Base-by-base conservation (phyloP, 2,888 invertebrate species). In the Watsonalla binaria region DNA sequence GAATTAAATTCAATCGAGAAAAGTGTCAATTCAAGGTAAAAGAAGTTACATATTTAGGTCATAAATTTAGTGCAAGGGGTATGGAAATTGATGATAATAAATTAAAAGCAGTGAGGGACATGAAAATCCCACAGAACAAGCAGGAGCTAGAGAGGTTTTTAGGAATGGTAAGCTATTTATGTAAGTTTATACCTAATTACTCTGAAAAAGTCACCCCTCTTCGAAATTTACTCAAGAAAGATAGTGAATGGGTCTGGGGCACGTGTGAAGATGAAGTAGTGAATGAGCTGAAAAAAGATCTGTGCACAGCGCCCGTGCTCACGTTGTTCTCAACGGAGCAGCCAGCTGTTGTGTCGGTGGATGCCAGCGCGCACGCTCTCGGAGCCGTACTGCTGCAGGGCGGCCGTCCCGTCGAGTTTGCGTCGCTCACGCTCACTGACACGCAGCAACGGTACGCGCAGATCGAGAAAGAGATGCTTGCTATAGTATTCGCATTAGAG, bases 301-400 rank as follows among this genome's bases (percentile, higher is more conserved):
- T 59, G 45, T 51, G 56, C 34, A 39, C 5, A 9, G 60, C 60
- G 45, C 62, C 61, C 7, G 62, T 62, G 48, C 51, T 62, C 6
- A 59, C 62, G 52, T 54, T 62, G 46, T 61, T 54, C 52, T 46
- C 50, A 2, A 45, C 46, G 33, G 11, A n/a, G 11, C 11, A n/a
- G 47, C 60, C 61, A 9, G 56, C 56, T 1, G 13, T 76, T 60
- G 56, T 72, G 65, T 51, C 59, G 14, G 64, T 61, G 46, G 64
- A 64, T 51, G 60, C 63, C 7, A 60, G 57, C 46, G 15, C 52
- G 9, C 24, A 8, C 9, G 61, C 59, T 9, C 55, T 62, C 24
- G 59, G 60, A 37, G 59, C 62, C 0, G 61, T 57, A 45, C 52
- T 60, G 47, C 48, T 66, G 57, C 62, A 63, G 56, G 58, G 11